Conservation (phyloP, 1,140 invertebrate species). For the Drosophila sp. region DNA sequence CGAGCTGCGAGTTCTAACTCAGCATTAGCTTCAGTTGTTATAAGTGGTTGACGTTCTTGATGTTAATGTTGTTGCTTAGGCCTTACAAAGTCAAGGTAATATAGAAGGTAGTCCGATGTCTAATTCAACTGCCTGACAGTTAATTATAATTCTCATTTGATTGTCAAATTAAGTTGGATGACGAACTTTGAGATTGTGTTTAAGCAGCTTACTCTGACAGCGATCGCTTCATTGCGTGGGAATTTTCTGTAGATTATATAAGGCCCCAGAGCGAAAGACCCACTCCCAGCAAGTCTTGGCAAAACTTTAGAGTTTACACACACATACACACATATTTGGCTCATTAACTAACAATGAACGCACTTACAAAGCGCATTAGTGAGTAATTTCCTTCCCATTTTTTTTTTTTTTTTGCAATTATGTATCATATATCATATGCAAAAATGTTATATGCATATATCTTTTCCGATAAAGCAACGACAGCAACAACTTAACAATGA, state of each 20-base stretch:
- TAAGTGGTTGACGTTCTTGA: conserved; percentile 24
- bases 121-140: conserved; percentile 58
- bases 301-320: conserved; percentile 16
- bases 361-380: conserved; percentile 71
- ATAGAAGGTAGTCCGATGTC: conserved; percentile 37
- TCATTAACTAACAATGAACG: conserved; percentile 74
- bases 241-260: conserved; percentile 60
- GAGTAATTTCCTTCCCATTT: conserved; percentile 59
- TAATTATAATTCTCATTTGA: conserved; percentile 72
- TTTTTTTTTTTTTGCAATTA: conserved; percentile 29
- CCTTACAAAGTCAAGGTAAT: conserved; percentile 76
- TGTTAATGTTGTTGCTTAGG: conserved; percentile 27
- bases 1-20: conserved; percentile 31
- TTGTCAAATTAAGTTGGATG: conserved; percentile 72
- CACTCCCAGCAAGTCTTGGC: conserved; percentile 26
- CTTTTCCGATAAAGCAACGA: conserved; percentile 58
- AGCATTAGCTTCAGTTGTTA: too few relatives aligned
- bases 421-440: conserved; percentile 21
- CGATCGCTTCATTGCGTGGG: conserved; percentile 66
- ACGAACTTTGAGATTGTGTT: conserved; percentile 36
- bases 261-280: neutral
- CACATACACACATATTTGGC: conserved; percentile 41
- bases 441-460: conserved; percentile 42
- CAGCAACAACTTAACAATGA: conserved; percentile 65
- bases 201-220: conserved; percentile 58